Conservation (phyloP, 1,140 invertebrate genomes). For the Drosophila virilis region DNA sequence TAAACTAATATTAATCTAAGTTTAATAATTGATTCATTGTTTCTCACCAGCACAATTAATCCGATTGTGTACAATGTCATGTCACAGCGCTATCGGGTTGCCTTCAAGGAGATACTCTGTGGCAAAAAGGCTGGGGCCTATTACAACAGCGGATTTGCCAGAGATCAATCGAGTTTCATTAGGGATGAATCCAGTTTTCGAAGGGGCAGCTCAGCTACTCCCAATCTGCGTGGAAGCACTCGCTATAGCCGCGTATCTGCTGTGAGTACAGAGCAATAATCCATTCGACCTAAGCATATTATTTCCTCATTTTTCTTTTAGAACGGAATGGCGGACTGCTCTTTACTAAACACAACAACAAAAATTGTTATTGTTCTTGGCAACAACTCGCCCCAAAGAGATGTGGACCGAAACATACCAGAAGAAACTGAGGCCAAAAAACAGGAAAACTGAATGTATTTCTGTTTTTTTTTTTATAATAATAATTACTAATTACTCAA, state of each 20-base stretch:
- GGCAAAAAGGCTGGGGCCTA: slow-evolving; percentile 83
- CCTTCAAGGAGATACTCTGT: slow-evolving; percentile 90
- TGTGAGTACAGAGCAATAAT: slow-evolving; percentile 39
- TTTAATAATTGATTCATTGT: no score
- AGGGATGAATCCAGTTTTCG: slow-evolving; percentile 86
- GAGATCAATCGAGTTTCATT: slow-evolving; percentile 86
- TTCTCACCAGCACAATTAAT: slow-evolving; percentile 89
- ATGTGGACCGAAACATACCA: slow-evolving; percentile 29
- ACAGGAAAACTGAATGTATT: background rate
- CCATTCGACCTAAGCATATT: no score
- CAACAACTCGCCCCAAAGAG: slow-evolving; percentile 46
- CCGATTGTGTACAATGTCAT: slow-evolving; percentile 96
- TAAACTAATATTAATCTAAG: no score
- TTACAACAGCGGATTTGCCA: slow-evolving; percentile 84
- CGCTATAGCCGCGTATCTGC: slow-evolving; percentile 65
- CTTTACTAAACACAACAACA: slow-evolving; percentile 54
- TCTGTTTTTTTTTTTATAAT: no score
- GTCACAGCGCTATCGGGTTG: slow-evolving; percentile 92
- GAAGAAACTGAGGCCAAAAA: slow-evolving; percentile 16
- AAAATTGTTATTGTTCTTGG: slow-evolving; percentile 65
- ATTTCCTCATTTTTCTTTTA: slow-evolving; percentile 18
- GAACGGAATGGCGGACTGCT: slow-evolving; percentile 43
- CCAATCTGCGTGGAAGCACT: slow-evolving; percentile 47
- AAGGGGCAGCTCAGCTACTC: slow-evolving; percentile 82
- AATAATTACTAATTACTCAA: no score